Evolutionary conservation across 2,797 vertebrate genomes (phyloP).

Genomic region (Ptychadena robeensis): DNA sequence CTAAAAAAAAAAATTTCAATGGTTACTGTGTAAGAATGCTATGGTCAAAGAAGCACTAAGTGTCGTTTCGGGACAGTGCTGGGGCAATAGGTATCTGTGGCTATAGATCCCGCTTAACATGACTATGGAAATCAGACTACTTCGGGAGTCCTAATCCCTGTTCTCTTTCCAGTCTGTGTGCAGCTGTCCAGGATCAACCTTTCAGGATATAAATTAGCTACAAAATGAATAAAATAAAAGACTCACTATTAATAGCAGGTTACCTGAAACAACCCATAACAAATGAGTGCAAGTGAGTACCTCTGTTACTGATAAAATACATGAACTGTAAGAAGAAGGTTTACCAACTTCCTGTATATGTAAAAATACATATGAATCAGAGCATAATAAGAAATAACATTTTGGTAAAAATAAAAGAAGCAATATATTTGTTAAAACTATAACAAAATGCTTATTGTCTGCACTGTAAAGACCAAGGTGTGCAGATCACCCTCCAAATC

Average conservation of each 20-base stretch:
- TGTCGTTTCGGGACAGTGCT: constrained; percentile 40
- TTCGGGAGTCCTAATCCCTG: constrained; percentile 43
- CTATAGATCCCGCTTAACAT: constrained; percentile 1
- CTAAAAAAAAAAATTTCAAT: too few species aligned
- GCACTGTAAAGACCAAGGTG: too few species aligned
- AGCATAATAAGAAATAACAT: not conserved
- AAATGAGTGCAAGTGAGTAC: not conserved
- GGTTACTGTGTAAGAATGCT: constrained; percentile 17
- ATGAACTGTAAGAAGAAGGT: not conserved
- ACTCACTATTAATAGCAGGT: constrained; percentile 51
- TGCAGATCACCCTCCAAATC: too few species aligned
- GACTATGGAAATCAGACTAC: constrained; percentile 27
- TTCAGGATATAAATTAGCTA: constrained; percentile 21
- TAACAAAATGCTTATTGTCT: too few species aligned
- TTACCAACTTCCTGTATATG: not conserved
- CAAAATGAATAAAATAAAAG: constrained; percentile 36
- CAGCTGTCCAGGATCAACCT: constrained; percentile 40
- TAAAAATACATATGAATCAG: not conserved
- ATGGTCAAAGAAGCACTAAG: not conserved
- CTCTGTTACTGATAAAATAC: not conserved
- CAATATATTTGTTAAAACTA: too few species aligned
- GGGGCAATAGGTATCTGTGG: constrained; percentile 4
- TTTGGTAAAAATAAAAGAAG: not conserved
- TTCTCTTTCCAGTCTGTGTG: constrained; percentile 5
- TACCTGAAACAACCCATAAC: constrained; percentile 43